phyloP scores from a whole-genome alignment of 2,888 invertebrate genomes.

The Scelioninae gen. 1 region DNA sequence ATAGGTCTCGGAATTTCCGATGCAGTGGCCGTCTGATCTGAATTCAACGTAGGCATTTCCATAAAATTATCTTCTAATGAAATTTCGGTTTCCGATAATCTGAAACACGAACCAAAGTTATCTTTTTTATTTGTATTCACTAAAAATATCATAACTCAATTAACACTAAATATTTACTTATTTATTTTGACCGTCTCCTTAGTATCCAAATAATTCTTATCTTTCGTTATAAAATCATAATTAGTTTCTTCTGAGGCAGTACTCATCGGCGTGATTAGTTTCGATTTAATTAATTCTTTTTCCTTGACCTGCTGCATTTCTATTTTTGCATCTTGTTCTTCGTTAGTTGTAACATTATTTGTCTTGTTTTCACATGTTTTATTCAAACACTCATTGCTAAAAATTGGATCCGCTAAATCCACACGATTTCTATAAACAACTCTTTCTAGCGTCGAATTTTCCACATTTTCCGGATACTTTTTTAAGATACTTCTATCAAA shows the following conservation, averaged over 20 bases:
- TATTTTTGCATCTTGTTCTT: slow-evolving; percentile 4
- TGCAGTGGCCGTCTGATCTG: slow-evolving; percentile 55
- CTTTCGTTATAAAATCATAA: neutral
- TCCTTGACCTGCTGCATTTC: neutral
- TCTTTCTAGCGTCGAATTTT: slow-evolving; percentile 20
- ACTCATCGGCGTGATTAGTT: neutral
- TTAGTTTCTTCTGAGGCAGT: neutral
- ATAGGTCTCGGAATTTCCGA: slow-evolving; percentile 76
- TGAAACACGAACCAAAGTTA: slow-evolving; percentile 51
- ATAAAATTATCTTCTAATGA: slow-evolving; percentile 67
- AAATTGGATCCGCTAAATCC: slow-evolving; percentile 16
- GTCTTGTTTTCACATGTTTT: slow-evolving; percentile 21
- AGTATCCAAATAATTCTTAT: neutral
- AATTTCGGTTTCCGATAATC: slow-evolving; percentile 65
- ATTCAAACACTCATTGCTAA: slow-evolving; percentile 28
- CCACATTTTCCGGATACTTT: slow-evolving; percentile 72
- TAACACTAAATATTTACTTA: slow-evolving; percentile 10
- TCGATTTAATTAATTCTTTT: slow-evolving; percentile 1
- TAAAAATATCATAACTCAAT: neutral
- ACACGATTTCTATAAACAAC: slow-evolving; percentile 17
- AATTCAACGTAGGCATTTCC: slow-evolving; percentile 71
- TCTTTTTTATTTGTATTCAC: neutral
- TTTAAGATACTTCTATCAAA: slow-evolving; percentile 75
- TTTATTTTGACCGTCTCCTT: slow-evolving; percentile 24
- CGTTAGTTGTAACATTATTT: neutral